Evolutionary conservation across 2,888 invertebrate genomes (phyloP).

Genomic region (Zygothrica quintamaculata): DNA sequence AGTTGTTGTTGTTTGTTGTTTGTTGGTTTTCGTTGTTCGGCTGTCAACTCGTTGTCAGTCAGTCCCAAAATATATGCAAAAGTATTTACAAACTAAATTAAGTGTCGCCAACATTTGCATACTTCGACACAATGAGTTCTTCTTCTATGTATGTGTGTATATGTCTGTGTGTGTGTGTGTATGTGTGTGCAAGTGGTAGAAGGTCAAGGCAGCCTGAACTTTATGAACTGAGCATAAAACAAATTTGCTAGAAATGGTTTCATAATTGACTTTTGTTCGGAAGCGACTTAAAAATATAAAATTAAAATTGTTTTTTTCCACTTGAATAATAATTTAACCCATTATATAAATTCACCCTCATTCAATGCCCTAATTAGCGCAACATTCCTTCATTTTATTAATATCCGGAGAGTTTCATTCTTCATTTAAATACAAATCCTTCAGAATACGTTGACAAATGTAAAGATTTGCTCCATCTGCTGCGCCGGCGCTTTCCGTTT

Average conservation of each 20-base stretch:
- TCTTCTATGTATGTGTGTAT: conserved; percentile 4
- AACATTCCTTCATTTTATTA: conserved; percentile 50
- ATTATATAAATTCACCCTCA: not conserved
- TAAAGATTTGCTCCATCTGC: conserved; percentile 22
- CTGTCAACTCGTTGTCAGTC: conserved; percentile 49
- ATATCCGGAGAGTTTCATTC: conserved; percentile 55
- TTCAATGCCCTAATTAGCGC: conserved; percentile 49
- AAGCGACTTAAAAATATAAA: conserved; percentile 11
- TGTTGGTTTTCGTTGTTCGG: conserved; percentile 14
- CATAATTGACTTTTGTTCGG: conserved; percentile 47
- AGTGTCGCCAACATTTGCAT: conserved; percentile 69
- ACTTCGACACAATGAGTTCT: conserved; percentile 34
- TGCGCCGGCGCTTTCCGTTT: conserved; percentile 29
- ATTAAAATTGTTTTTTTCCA: conserved; percentile 49
- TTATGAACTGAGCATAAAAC: not conserved
- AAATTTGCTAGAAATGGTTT: conserved; percentile 9
- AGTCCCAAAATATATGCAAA: conserved; percentile 62
- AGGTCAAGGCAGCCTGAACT: conserved; percentile 15
- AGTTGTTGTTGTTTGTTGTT: too few relatives aligned
- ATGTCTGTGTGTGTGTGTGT: not conserved
- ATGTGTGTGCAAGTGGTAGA: not conserved
- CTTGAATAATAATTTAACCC: conserved; percentile 18
- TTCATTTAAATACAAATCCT: conserved; percentile 38
- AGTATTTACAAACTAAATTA: conserved; percentile 72
- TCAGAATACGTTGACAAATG: conserved; percentile 25